A percentile compares a stretch with the other conserved stretches of the same genome.
Conservation (phyloP, 2,888 invertebrate species). For the Hecatera dysodea region DNA sequence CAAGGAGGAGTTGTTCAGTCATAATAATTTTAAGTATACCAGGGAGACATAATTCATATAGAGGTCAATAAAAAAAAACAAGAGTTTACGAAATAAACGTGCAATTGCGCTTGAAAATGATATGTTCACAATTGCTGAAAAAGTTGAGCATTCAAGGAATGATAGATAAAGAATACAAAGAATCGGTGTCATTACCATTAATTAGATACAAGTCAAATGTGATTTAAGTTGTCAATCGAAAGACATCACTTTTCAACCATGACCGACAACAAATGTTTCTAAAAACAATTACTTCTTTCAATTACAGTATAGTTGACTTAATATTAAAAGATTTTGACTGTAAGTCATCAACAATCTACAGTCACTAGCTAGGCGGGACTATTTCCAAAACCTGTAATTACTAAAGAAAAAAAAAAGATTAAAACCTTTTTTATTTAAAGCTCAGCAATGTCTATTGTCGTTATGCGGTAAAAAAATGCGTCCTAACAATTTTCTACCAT, state of each 20-base stretch:
- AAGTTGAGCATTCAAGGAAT: conserved; percentile 77
- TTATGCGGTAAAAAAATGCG: conserved; percentile 64
- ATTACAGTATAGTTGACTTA: conserved; percentile 18
- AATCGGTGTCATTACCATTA: conserved; percentile 37
- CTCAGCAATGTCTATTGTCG: conserved; percentile 74
- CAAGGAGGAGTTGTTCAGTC: conserved; percentile 13
- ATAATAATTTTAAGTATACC: conserved; percentile 2
- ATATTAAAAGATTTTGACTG: conserved; percentile 13
- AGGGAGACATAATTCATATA: conserved; percentile 14
- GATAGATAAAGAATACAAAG: conserved; percentile 45
- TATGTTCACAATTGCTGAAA: conserved; percentile 60
- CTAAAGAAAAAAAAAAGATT: conserved; percentile 20
- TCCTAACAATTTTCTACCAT: conserved; percentile 64
- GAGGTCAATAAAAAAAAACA: background rate
- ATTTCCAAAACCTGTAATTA: conserved; percentile 38
- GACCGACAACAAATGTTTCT: background rate
- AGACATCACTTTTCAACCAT: conserved; percentile 8
- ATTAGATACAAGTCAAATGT: conserved; percentile 37
- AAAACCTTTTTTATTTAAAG: conserved; percentile 65
- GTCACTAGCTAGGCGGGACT: conserved; percentile 46
- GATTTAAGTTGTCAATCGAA: conserved; percentile 26
- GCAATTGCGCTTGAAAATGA: conserved; percentile 45
- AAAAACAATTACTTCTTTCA: conserved; percentile 47
- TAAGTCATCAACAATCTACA: conserved; percentile 31
- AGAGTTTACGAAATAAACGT: conserved; percentile 8